Base-by-base conservation (phyloP, 92 coral and sea anemone species). In the Epizoanthus illoricatus region DNA sequence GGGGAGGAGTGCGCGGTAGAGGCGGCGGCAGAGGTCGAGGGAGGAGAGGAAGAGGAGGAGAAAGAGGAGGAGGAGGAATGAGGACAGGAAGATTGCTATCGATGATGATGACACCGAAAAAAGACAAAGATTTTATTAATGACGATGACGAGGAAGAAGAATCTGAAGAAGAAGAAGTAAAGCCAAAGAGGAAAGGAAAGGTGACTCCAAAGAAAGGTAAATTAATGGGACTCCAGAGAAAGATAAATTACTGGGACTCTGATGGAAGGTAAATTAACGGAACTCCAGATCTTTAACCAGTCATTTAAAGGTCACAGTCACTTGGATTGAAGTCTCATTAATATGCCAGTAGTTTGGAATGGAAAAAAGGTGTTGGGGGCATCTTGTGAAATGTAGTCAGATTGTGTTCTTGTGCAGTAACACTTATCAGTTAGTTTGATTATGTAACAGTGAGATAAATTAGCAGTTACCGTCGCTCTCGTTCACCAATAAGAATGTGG, bases 21-120 rank as follows among this genome's bases (percentile, higher is more conserved):
- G 84, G 89, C 18, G 73, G 80, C 13, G 73, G 83, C 8, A 36
- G 87, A 70, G 83, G 87, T 5, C 61, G 74, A 2, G 83, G 87
- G 43, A 84, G 87, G 43, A 84, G 83, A 24, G 90, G 90, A 28
- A 76, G 90, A 52, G 90, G 90, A 5, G 43, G 83, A 24, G 90
- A 87, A 28, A 76, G 90, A 52, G 90, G 90, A 5, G 43, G 87
- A 65, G 87, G 72, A 39, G 45, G 52, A 68, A 24, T 68, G 52
- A 68, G 10, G 20, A 68, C 73, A 4, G 73, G 73, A 68, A 39
- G 49, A 5, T 18, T 68, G 10, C 28, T 68, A 39, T 68, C 73
- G 4, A 71, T 28, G 76, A 71, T 43, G 76, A 71, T 68, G 73
- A 68, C 73, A 17, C 73, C 73, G n/a, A 24, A 15, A 19, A 68